phyloP scores from a whole-genome alignment of 1,140 invertebrate species.

The Idris sp. region DNA sequence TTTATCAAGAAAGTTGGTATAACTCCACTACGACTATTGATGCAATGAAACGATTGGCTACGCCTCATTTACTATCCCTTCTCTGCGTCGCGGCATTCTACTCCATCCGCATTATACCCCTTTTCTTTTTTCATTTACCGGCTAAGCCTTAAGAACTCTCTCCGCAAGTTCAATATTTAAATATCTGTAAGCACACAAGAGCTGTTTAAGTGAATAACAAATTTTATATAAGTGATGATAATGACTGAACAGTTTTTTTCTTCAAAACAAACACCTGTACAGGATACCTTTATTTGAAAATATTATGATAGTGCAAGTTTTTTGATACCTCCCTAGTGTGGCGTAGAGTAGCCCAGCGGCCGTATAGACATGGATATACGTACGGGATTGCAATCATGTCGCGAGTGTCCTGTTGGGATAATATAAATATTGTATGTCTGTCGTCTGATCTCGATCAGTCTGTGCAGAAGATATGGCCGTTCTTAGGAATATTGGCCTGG shows the following conservation, averaged over 20 bases:
- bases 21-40: conserved; percentile 77
- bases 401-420: conserved; percentile 76
- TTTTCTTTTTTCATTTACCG: conserved; percentile 40
- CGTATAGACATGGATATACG: conserved; percentile 73
- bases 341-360: conserved; percentile 67
- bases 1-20: conserved; percentile 79
- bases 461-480: too few relatives aligned
- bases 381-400: conserved; percentile 77
- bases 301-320: conserved; percentile 73
- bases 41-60: conserved; percentile 78
- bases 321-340: conserved; percentile 76
- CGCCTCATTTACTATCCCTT: conserved; percentile 66
- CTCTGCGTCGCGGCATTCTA: conserved; percentile 32
- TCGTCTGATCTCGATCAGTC: too few relatives aligned
- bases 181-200: conserved; percentile 15
- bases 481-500: too few relatives aligned
- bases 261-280: conserved; percentile 34
- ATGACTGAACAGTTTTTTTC: too few relatives aligned
- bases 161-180: conserved; percentile 42
- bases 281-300: conserved; percentile 62
- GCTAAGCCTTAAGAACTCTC: conserved; percentile 42
- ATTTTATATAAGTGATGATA: too few relatives aligned
- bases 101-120: conserved; percentile 40
- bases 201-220: too few relatives aligned
- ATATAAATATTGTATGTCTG: conserved; percentile 76